phyloP scores from a whole-genome alignment of 2,797 vertebrate genomes.

The Acanthurus leucopareius region DNA sequence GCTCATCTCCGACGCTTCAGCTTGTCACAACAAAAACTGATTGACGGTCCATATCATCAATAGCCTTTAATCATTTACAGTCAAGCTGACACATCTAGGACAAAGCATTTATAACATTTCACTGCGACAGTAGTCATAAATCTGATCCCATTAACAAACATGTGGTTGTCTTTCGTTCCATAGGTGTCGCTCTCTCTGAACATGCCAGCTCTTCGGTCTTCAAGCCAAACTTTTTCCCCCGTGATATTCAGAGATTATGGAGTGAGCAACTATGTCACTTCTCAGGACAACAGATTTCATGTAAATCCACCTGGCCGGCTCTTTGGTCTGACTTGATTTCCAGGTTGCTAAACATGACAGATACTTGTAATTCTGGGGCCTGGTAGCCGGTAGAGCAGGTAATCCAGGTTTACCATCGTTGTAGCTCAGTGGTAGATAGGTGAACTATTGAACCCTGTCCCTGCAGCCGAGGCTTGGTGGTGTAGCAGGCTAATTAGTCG shows the following conservation, averaged over 20 bases:
- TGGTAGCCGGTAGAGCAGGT: conserved; percentile 71
- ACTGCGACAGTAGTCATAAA: conserved; percentile 52
- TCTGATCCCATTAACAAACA: conserved; percentile 44
- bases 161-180: conserved; percentile 22
- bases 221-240: conserved; percentile 11
- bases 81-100: conserved; percentile 49
- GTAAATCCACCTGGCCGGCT: conserved; percentile 52
- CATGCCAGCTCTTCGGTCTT: background rate
- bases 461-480: conserved; percentile 71
- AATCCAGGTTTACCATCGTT: conserved; percentile 78
- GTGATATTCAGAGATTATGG: conserved; percentile 2
- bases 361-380: conserved; percentile 70
- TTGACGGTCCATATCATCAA: conserved; percentile 55
- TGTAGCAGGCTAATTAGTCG: conserved; percentile 77
- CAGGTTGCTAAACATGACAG: conserved; percentile 70
- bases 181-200: conserved; percentile 10
- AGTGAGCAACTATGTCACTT: conserved; percentile 1
- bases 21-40: conserved; percentile 52
- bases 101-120: conserved; percentile 54
- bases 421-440: conserved; percentile 77
- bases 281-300: conserved; percentile 39
- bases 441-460: conserved; percentile 82
- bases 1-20: conserved; percentile 27
- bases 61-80: conserved; percentile 51
- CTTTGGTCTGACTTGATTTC: conserved; percentile 65